These are phyloP conservation scores for Steinernema scapterisci DNA, from an alignment of 2,888 invertebrate species.

Conservation along the genomic window DNA sequence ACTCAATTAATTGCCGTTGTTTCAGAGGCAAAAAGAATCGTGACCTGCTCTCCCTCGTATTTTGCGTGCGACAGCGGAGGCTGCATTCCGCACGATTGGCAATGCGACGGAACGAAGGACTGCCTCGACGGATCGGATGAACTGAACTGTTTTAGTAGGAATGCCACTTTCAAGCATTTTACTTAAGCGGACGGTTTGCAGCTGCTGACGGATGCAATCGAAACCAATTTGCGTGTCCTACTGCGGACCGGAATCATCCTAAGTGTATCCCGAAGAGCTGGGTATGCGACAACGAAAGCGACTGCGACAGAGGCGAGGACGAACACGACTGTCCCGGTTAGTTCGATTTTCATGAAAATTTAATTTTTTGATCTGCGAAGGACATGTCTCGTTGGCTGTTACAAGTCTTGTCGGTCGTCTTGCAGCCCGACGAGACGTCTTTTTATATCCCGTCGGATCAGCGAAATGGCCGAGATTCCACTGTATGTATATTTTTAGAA, in stretches of 20 bases:
- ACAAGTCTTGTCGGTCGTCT: too few relatives aligned
- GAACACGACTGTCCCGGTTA: conserved; percentile 71
- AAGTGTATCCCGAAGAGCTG: conserved; percentile 79
- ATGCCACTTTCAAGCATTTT: too few relatives aligned
- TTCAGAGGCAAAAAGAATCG: too few relatives aligned
- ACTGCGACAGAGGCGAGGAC: conserved; percentile 92
- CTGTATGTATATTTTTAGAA: background rate
- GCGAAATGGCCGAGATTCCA: too few relatives aligned
- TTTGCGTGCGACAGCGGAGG: background rate
- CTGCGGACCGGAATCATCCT: conserved; percentile 6
- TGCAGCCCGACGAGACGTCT: too few relatives aligned
- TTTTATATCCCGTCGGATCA: too few relatives aligned
- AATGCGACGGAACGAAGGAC: conserved; percentile 11
- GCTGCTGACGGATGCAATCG: background rate
- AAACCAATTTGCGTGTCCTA: background rate
- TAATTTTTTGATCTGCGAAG: too few relatives aligned
- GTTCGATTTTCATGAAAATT: too few relatives aligned
- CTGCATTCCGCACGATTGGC: background rate
- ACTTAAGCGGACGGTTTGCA: background rate
- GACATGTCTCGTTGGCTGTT: too few relatives aligned
- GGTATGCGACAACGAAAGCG: conserved; percentile 84
- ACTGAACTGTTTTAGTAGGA: background rate
- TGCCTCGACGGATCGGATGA: background rate
- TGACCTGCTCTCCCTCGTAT: too few relatives aligned
- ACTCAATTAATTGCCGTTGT: too few relatives aligned